Evolutionary conservation across 2,113 vertebrate genomes (phyloP), one percentile per base, ranked within the genome.

Genomic region (Engystomops pustulosus): DNA sequence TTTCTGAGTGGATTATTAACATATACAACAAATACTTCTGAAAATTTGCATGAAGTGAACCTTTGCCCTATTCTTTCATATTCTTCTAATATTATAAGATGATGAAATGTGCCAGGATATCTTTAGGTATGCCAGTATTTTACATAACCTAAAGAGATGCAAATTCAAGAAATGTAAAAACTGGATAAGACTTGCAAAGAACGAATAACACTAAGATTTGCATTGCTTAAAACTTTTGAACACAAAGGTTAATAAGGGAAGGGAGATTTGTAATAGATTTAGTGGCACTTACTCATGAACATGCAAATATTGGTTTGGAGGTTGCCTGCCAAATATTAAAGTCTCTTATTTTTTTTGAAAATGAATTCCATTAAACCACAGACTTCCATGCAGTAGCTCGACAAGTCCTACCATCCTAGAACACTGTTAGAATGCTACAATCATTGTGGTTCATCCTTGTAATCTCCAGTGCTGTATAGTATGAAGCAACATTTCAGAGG

Each of bases 151-250:
- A 79, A 65, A 79, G 55, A 45, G 65, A 79, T 65, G 77, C 58
- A 79, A 79, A 67, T 79, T 30, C 23, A 9, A 17, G 32, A 55
- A 60, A 41, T 34, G 30, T 58, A 78, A 78, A 77, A 60, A 60
- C 75, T 60, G 10, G 74, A 51, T 15, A 77, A 77, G 47, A 41
- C 75, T 41, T 60, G 51, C 51, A 67, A 65, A 47, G 25, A 67
- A 47, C 34, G 41, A 79, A 44, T 65, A 79, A 79, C 25, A 67
- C 41, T 62, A 41, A 79, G 38, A 79, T 79, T 79, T 79, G 77
- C 58, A 79, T 44, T 47, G 25, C 41, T 79, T 0, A 79, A 79
- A 45, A 79, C 23, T 65, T 25, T 79, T 30, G 3, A 79, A 15
- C 77, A 65, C 34, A 65, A 79, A 45, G 38, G 36, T 79, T 79